Evolutionary conservation across 2,888 invertebrate species (phyloP).

Genomic region (Dichetophora obliterata): DNA sequence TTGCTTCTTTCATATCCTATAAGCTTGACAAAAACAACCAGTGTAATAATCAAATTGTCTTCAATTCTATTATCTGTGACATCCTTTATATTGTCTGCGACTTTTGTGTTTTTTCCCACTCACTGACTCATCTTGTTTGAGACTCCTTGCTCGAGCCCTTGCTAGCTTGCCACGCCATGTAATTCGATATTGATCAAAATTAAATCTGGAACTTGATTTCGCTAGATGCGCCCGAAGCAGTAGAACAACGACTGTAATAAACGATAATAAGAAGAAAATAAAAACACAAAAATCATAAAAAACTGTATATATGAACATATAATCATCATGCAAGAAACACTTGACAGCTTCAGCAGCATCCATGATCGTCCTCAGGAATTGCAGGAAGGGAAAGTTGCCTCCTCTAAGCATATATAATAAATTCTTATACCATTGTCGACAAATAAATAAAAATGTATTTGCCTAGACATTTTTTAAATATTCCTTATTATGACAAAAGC

Average conservation of each 20-base stretch:
- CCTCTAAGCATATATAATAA: no score
- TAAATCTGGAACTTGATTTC: conserved; percentile 44
- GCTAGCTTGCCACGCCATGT: conserved; percentile 3
- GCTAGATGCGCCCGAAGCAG: conserved; percentile 8
- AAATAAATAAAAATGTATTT: no score
- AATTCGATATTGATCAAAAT: conserved; percentile 47
- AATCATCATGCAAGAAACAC: neutral
- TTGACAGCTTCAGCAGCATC: neutral
- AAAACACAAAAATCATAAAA: neutral
- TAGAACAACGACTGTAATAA: neutral
- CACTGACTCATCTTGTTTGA: neutral
- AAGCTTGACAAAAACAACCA: neutral
- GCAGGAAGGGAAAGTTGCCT: no score
- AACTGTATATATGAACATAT: conserved; percentile 1
- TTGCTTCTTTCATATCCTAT: neutral
- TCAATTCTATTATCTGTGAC: conserved; percentile 14
- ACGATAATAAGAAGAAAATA: neutral
- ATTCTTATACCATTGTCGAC: no score
- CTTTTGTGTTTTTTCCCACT: neutral
- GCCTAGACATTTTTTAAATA: no score
- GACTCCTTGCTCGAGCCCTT: conserved; percentile 4
- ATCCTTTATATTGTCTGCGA: neutral
- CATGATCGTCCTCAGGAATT: no score
- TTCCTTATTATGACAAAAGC: no score
- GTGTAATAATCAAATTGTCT: conserved; percentile 30